These are phyloP conservation scores for Oncorhynchus mykiss DNA, from an alignment of 2,113 vertebrate genomes.

Conservation along the genomic window DNA sequence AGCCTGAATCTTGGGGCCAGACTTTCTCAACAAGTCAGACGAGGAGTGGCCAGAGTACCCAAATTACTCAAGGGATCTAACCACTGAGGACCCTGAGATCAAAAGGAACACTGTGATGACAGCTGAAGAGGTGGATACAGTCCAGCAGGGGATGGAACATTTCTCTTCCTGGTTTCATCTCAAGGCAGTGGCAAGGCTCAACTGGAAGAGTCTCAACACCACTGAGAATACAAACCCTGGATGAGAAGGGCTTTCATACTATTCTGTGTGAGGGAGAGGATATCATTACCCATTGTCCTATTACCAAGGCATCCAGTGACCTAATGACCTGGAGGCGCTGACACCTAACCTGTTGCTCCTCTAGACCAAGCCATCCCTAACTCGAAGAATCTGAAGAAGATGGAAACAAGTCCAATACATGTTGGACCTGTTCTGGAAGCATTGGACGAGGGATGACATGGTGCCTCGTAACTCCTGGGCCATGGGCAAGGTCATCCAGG, in stretches of 20 bases:
- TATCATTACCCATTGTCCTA: not conserved
- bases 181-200: too few relatives aligned
- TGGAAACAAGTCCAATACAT: slow-evolving; percentile 7
- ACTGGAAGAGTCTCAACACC: not conserved
- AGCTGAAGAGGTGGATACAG: too few relatives aligned
- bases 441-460: too few relatives aligned
- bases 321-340: slow-evolving; percentile 9
- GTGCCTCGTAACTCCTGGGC: too few relatives aligned
- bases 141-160: not conserved
- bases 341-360: not conserved
- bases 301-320: not conserved
- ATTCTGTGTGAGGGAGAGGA: not conserved
- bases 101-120: too few relatives aligned
- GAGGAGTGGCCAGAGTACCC: not conserved
- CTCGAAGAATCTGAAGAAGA: not conserved
- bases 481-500: too few relatives aligned
- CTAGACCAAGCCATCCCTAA: not conserved
- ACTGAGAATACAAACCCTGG: not conserved
- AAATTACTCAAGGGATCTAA: too few relatives aligned
- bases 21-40: not conserved
- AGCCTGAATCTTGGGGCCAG: too few relatives aligned
- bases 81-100: too few relatives aligned
- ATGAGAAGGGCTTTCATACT: not conserved
- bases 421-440: not conserved
- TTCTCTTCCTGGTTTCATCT: not conserved